Evolutionary conservation across 2,113 vertebrate genomes (phyloP).

Genomic region (Riparia riparia): DNA sequence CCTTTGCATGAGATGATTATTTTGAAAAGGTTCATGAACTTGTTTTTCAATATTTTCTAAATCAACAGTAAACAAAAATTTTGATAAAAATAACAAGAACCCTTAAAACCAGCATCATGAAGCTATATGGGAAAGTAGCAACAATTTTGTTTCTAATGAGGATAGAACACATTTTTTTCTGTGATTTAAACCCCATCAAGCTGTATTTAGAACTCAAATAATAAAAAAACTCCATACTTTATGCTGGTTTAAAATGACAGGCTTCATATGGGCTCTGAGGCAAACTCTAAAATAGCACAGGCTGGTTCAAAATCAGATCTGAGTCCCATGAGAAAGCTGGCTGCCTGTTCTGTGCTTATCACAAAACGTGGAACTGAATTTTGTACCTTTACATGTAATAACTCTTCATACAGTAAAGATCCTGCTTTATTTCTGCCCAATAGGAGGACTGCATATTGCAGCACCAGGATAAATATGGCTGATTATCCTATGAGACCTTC

Average conservation of each 20-base stretch:
- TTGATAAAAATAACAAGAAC: neutral
- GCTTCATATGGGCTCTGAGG: neutral
- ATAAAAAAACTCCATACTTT: neutral
- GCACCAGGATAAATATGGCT: neutral
- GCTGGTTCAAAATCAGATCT: neutral
- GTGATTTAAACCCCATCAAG: neutral
- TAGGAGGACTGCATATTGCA: neutral
- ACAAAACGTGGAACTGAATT: neutral
- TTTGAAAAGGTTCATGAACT: neutral
- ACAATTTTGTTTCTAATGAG: neutral
- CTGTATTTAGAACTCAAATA: neutral
- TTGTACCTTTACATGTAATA: neutral
- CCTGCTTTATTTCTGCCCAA: neutral
- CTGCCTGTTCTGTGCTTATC: neutral
- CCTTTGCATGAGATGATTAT: neutral
- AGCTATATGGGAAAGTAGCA: neutral
- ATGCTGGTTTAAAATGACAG: neutral
- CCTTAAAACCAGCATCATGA: neutral
- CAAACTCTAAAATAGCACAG: neutral
- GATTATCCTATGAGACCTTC: neutral
- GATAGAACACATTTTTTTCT: neutral
- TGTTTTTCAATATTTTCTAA: conserved; percentile 4
- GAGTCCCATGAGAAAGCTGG: neutral
- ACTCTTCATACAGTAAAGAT: neutral
- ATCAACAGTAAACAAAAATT: neutral